A percentile compares a stretch with the other conserved stretches of the same genome.
Conservation (phyloP, 92 coral and sea anemone species). For the Phenganax stokvisi region DNA sequence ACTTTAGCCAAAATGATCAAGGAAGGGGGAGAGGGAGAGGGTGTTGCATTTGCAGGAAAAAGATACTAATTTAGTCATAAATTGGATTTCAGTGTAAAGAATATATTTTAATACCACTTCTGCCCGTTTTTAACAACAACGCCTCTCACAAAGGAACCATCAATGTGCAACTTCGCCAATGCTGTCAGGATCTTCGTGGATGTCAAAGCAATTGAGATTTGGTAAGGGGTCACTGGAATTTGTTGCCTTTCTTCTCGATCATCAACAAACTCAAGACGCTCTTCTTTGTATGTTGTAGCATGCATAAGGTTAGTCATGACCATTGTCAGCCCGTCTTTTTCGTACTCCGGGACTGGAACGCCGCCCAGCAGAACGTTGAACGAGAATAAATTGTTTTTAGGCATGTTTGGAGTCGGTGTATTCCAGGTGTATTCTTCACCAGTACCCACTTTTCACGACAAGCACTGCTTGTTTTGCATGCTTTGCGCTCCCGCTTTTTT, state of each 20-base stretch:
- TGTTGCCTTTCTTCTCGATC: neutral
- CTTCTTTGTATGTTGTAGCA: neutral
- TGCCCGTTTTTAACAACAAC: neutral
- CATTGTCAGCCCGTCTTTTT: conserved; percentile 1
- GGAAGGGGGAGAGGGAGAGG: too few relatives aligned
- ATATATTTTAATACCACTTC: neutral
- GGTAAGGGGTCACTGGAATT: conserved; percentile 7
- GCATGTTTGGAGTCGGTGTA: neutral
- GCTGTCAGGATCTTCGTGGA: neutral
- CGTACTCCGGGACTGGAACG: conserved; percentile 4
- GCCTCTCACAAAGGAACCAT: neutral
- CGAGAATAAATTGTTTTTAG: conserved; percentile 11
- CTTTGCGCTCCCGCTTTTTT: too few relatives aligned
- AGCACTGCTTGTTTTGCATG: too few relatives aligned
- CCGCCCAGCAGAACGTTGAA: conserved; percentile 13
- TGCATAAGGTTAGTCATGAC: conserved; percentile 9
- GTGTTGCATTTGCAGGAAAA: too few relatives aligned
- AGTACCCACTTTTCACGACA: too few relatives aligned
- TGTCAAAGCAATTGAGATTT: neutral
- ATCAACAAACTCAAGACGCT: conserved; percentile 1
- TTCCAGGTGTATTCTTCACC: too few relatives aligned
- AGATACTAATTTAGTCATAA: too few relatives aligned
- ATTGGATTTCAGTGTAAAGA: neutral
- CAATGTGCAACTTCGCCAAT: neutral
- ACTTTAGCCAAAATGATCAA: too few relatives aligned